These are phyloP conservation scores for Rhingia rostrata DNA, from an alignment of 2,888 invertebrate genomes.

Conservation along the genomic window DNA sequence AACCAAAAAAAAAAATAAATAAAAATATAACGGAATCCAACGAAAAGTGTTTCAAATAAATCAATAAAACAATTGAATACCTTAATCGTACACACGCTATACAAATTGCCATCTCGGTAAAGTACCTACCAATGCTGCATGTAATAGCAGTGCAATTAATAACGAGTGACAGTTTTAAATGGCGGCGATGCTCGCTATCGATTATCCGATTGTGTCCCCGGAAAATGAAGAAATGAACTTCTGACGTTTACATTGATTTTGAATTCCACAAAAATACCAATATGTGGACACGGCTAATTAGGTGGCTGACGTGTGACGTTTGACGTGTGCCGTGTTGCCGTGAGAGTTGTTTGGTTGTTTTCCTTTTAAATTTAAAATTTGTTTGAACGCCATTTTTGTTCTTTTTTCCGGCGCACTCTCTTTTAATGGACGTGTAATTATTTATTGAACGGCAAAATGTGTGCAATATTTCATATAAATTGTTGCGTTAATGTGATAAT, in stretches of 20 bases:
- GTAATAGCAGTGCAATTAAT: conserved; percentile 27
- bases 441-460: neutral
- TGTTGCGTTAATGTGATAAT: conserved; percentile 1
- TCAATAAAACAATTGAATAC: conserved; percentile 27
- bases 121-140: neutral
- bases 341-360: neutral
- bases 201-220: conserved; percentile 33
- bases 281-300: conserved; percentile 36
- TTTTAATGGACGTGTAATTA: neutral
- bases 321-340: neutral
- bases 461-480: conserved; percentile 17
- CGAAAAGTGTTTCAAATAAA: conserved; percentile 8
- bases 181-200: conserved; percentile 34
- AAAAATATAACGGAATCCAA: neutral
- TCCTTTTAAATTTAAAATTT: conserved; percentile 34
- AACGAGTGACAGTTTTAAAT: conserved; percentile 55
- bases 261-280: conserved; percentile 39
- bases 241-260: conserved; percentile 56
- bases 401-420: neutral
- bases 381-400: neutral
- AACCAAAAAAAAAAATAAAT: conserved; percentile 42
- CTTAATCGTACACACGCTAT: neutral
- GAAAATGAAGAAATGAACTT: conserved; percentile 22
- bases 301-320: conserved; percentile 39
- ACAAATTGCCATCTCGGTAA: neutral